Conservation (phyloP, 2,797 vertebrate genomes). For the Rhyacichthys aspro region DNA sequence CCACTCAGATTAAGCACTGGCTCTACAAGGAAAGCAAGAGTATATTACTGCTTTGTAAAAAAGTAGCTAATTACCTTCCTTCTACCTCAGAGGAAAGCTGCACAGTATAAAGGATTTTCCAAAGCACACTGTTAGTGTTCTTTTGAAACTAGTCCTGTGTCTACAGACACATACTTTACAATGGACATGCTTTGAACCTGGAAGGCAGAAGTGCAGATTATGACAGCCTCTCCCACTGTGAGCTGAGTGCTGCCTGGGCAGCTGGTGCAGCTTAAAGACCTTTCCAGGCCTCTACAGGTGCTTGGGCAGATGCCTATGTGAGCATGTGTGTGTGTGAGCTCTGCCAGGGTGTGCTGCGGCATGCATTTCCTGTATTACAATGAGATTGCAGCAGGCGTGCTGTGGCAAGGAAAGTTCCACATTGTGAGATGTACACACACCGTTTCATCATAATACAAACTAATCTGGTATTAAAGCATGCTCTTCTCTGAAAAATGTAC, state of each 20-base stretch:
- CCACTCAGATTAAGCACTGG: slow-evolving; percentile 62
- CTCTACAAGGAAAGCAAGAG: slow-evolving; percentile 32
- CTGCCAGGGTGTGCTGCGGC: slow-evolving; percentile 55
- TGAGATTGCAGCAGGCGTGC: slow-evolving; percentile 66
- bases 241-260: slow-evolving; percentile 31
- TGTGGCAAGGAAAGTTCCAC: slow-evolving; percentile 33
- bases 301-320: slow-evolving; percentile 45
- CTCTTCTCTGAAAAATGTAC: slow-evolving; percentile 32
- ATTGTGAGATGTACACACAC: slow-evolving; percentile 34
- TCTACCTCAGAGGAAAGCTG: slow-evolving; percentile 38
- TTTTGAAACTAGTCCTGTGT: slow-evolving; percentile 26
- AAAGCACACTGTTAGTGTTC: slow-evolving; percentile 33
- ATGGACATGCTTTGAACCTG: slow-evolving; percentile 29
- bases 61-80: slow-evolving; percentile 54
- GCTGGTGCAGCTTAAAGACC: slow-evolving; percentile 56
- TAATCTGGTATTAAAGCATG: slow-evolving; percentile 62
- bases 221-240: slow-evolving; percentile 38
- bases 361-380: slow-evolving; percentile 68
- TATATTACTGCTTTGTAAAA: slow-evolving; percentile 45
- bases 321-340: slow-evolving; percentile 16
- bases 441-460: slow-evolving; percentile 62
- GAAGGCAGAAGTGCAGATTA: slow-evolving; percentile 38
- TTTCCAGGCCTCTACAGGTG: slow-evolving; percentile 57
- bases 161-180: slow-evolving; percentile 4
- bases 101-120: slow-evolving; percentile 50